phyloP scores from a whole-genome alignment of 2,113 vertebrate species.

The Nannospalax galili region DNA sequence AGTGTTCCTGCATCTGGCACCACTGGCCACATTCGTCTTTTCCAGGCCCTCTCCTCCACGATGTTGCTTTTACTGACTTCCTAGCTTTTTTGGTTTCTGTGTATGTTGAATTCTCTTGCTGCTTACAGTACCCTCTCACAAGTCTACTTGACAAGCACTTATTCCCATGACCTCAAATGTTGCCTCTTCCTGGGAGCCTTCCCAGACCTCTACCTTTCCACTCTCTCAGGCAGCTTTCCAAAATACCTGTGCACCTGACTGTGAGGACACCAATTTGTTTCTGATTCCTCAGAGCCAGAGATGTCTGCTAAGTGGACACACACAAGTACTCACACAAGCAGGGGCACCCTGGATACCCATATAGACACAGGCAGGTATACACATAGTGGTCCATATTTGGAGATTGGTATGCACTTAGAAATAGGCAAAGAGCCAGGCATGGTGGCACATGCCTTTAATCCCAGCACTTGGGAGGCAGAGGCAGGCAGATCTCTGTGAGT shows the following conservation, averaged over 20 bases:
- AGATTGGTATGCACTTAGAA: neutral
- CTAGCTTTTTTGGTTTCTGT: neutral
- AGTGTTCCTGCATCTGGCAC: neutral
- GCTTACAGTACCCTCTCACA: neutral
- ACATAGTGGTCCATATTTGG: neutral
- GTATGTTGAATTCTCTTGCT: neutral
- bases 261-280: neutral
- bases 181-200: constrained; percentile 36
- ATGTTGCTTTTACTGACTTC: neutral
- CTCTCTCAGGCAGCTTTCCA: neutral
- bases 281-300: neutral
- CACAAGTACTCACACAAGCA: neutral
- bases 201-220: neutral
- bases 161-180: neutral
- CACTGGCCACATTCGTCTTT: neutral
- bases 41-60: neutral
- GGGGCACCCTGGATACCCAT: neutral
- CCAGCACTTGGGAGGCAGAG: no score
- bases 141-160: neutral
- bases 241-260: neutral
- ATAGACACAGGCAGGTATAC: neutral
- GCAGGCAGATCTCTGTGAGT: no score
- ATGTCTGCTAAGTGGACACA: neutral
- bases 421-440: neutral
- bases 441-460: no score